These are phyloP conservation scores for Lordiphosa andalusiaca DNA, from an alignment of 2,888 invertebrate genomes.

Conservation along the genomic window DNA sequence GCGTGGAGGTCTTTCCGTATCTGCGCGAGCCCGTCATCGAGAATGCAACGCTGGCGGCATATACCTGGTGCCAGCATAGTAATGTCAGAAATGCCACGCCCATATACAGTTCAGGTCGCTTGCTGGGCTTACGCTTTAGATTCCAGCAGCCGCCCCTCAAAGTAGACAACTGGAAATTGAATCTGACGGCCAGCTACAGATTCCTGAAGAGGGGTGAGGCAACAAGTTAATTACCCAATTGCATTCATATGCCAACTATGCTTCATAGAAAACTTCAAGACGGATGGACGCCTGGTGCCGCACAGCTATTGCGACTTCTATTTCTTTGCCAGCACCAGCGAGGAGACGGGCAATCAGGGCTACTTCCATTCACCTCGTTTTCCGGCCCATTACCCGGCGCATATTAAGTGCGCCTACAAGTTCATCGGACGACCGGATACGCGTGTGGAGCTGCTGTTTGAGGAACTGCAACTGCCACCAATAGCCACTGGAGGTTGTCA, in stretches of 20 bases:
- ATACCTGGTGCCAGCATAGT: constrained; percentile 77
- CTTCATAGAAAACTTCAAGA: constrained; percentile 88
- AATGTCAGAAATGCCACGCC: constrained; percentile 60
- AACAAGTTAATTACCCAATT: neutral
- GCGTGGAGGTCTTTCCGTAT: constrained; percentile 80
- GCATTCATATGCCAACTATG: neutral
- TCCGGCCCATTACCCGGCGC: constrained; percentile 96
- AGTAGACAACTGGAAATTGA: constrained; percentile 49
- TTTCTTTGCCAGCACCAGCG: constrained; percentile 85
- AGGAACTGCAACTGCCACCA: constrained; percentile 81
- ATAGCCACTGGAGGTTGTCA: constrained; percentile 71
- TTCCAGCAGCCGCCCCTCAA: constrained; percentile 57
- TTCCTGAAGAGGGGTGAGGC: constrained; percentile 75
- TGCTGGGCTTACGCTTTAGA: constrained; percentile 73
- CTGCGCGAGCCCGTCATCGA: constrained; percentile 79
- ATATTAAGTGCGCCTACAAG: constrained; percentile 93
- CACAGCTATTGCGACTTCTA: constrained; percentile 92
- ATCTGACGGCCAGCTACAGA: constrained; percentile 75
- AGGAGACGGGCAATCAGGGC: constrained; percentile 80
- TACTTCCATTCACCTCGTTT: constrained; percentile 95
- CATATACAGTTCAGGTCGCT: constrained; percentile 75
- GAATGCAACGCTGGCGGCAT: constrained; percentile 76
- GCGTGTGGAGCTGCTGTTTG: constrained; percentile 88
- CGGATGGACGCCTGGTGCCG: constrained; percentile 88
- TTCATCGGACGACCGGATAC: constrained; percentile 87